A percentile compares a stretch with the other conserved stretches of the same genome.
phyloP scores from a whole-genome alignment of 1,140 invertebrate genomes.

The Saccostrea echinata region DNA sequence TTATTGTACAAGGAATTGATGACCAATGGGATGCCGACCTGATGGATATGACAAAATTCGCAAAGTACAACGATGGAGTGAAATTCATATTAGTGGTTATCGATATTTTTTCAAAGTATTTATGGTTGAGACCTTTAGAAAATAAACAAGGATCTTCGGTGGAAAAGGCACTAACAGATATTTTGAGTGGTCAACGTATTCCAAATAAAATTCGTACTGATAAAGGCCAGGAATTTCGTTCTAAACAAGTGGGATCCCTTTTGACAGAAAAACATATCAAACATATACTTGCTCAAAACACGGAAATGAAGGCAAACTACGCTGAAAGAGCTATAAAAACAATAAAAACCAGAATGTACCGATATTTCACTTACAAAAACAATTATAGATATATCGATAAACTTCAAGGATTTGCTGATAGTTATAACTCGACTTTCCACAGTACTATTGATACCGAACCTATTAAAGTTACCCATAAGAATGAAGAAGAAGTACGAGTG shows the following conservation, averaged over 20 bases:
- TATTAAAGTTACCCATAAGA: neutral
- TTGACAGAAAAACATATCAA: neutral
- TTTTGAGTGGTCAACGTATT: neutral
- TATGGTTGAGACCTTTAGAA: slow-evolving; percentile 22
- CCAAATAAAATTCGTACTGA: neutral
- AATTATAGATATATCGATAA: neutral
- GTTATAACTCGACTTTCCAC: neutral
- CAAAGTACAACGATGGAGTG: too few relatives aligned
- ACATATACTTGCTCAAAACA: slow-evolving; percentile 36
- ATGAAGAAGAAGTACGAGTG: neutral
- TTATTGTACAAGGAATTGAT: too few relatives aligned
- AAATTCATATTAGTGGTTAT: slow-evolving; percentile 21
- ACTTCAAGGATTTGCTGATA: neutral
- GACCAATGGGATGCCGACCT: too few relatives aligned
- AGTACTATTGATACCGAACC: neutral
- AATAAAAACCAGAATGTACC: slow-evolving; percentile 21
- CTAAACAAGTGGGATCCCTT: neutral
- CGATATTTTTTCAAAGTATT: slow-evolving; percentile 12
- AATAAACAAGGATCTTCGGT: slow-evolving; percentile 20
- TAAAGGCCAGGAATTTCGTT: slow-evolving; percentile 21
- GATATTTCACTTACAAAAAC: slow-evolving; percentile 29
- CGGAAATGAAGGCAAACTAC: slow-evolving; percentile 29
- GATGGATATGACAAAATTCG: too few relatives aligned
- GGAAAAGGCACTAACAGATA: neutral
- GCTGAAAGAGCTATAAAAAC: too few relatives aligned